Evolutionary conservation across 2,888 invertebrate genomes (phyloP).

Genomic region (Onthophagus sagittarius): DNA sequence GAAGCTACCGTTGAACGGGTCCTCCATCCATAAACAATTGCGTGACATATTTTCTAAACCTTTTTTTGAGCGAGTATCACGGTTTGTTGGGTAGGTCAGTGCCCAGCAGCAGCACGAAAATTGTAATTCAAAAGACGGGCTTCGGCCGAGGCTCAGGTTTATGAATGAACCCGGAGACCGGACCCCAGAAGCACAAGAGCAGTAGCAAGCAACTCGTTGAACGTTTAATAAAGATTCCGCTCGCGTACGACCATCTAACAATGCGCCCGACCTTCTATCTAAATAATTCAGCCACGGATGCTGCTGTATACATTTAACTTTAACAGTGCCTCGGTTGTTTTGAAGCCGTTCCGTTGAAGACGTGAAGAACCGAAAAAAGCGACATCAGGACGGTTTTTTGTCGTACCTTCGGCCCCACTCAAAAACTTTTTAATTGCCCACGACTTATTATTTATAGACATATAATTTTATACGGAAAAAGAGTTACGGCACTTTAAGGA

Average conservation of each 20-base stretch:
- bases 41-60: not conserved
- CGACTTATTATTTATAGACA: slow-evolving; percentile 1
- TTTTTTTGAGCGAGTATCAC: not conserved
- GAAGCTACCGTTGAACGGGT: not conserved
- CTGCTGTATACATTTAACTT: not conserved
- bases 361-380: not conserved
- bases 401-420: not conserved
- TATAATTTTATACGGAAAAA: not conserved
- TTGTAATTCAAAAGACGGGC: not conserved
- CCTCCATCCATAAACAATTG: not conserved
- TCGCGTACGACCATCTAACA: not conserved
- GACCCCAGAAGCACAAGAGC: not conserved
- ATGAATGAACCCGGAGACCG: not conserved
- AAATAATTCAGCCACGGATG: not conserved
- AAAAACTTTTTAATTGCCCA: slow-evolving; percentile 1
- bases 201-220: not conserved
- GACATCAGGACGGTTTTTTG: not conserved
- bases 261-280: not conserved
- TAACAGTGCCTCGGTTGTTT: not conserved
- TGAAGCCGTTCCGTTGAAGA: not conserved
- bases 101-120: not conserved
- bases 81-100: not conserved
- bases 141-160: not conserved
- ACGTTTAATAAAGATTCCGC: not conserved
- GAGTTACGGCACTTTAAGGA: not conserved